Conservation (phyloP, 2,113 vertebrate genomes). For the Nibea albiflora region DNA sequence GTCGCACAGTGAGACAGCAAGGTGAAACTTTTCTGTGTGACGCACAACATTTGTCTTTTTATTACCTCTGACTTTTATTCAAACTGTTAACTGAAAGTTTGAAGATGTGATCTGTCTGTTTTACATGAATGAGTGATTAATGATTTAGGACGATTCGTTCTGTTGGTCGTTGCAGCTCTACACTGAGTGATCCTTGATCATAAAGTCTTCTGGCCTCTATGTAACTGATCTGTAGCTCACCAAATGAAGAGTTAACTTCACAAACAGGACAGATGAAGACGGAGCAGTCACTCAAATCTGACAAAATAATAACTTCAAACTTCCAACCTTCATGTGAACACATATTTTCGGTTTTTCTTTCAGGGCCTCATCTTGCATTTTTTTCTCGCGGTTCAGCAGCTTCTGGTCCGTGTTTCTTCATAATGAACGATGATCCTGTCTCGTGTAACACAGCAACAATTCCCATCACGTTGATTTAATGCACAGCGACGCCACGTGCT, state of each 20-base stretch:
- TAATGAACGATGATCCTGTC: constrained; percentile 45
- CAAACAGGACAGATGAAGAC: constrained; percentile 24
- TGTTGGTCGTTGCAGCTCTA: background rate
- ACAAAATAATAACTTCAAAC: no score
- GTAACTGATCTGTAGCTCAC: background rate
- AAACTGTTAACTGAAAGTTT: no score
- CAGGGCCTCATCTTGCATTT: background rate
- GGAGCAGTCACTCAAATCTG: constrained; percentile 11
- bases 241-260: no score
- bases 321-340: background rate
- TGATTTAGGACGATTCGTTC: no score
- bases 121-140: no score
- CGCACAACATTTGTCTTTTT: background rate
- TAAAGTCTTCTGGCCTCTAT: background rate
- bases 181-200: background rate
- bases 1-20: background rate
- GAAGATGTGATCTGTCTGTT: no score
- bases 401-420: constrained; percentile 12
- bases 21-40: background rate
- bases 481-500: background rate
- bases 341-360: background rate
- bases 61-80: background rate
- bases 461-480: constrained; percentile 38
- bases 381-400: background rate
- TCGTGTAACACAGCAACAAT: constrained; percentile 24